Evolutionary conservation across 2,113 vertebrate genomes (phyloP), one percentile per base, ranked within the genome.

Genomic region (Dromaius novaehollandiae): DNA sequence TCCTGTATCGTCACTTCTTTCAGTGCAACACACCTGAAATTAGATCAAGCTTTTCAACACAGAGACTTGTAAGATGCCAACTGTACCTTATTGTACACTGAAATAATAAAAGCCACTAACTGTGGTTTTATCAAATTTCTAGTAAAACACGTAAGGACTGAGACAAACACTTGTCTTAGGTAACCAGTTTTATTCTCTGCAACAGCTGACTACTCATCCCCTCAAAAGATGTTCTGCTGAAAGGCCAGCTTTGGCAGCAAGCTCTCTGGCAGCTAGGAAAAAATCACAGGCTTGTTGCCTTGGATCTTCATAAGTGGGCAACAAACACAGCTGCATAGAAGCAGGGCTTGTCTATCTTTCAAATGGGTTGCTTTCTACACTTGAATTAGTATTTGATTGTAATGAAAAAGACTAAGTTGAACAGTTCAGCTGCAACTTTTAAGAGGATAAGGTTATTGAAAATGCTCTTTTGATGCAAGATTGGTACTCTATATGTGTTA

Each of bases 141-240:
- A 65, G 28, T 6, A 18, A 3, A 89, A 4, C 2, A 28, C 0
- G 0, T 2, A 8, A 90, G 13, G 11, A 40, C 8, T 5, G 4
- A 88, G 18, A 83, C 2, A 28, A 7, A 40, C 9, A 77, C 8
- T 22, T 4, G 3, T 6, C 38, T 42, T 48, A 3, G 5, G 25
- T 24, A 81, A 51, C 4, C 61, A 76, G 6, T 9, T 84, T 66
- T 13, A 26, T 17, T 16, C 55, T 20, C 42, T 70, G 21, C n/a
- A 79, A 24, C 5, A 50, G 9, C 17, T 60, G 34, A 66, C 9
- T 70, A 4, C 16, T 55, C 56, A 32, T 12, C 10, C 20, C 16
- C 36, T 79, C 56, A 36, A 60, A 22, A 73, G 53, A 6, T 1
- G 7, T 20, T 79, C 51, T 56, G 3, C 4, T 25, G 32, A 7